These are phyloP conservation scores for Athrips mouffetella DNA, from an alignment of 2,888 invertebrate genomes.

Conservation along the genomic window DNA sequence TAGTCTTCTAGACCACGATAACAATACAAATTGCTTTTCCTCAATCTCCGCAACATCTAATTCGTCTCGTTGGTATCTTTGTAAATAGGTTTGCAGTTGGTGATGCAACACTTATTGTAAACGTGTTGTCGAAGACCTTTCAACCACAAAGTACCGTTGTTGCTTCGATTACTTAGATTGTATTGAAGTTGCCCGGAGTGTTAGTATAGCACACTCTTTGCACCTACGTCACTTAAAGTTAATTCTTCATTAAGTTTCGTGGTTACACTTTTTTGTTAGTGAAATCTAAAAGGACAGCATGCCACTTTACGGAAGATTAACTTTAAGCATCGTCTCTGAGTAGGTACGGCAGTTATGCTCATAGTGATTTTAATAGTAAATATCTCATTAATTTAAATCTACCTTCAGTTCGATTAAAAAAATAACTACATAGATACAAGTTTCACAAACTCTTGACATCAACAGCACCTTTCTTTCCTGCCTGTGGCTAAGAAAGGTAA, in stretches of 20 bases:
- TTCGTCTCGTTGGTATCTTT: background rate
- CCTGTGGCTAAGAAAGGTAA: slow-evolving; percentile 26
- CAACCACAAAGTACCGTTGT: slow-evolving; percentile 4
- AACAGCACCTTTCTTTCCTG: slow-evolving; percentile 31
- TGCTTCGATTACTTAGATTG: background rate
- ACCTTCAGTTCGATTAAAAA: background rate
- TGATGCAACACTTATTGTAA: slow-evolving; percentile 5
- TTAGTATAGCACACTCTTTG: background rate
- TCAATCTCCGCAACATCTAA: background rate
- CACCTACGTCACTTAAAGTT: no score
- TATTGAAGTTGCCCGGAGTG: background rate
- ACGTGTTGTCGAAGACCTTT: slow-evolving; percentile 1
- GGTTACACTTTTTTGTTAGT: no score
- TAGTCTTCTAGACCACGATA: background rate
- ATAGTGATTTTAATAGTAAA: no score
- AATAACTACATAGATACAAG: background rate
- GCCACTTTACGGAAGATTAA: no score
- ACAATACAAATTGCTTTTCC: slow-evolving; percentile 4
- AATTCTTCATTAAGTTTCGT: no score
- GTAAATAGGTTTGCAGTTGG: background rate
- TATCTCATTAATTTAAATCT: no score
- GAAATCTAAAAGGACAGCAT: no score
- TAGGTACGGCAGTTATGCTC: no score
- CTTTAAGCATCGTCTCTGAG: no score
- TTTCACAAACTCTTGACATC: slow-evolving; percentile 3